Evolutionary conservation across 2,888 invertebrate species (phyloP).

Genomic region (Sipunculus nudus): DNA sequence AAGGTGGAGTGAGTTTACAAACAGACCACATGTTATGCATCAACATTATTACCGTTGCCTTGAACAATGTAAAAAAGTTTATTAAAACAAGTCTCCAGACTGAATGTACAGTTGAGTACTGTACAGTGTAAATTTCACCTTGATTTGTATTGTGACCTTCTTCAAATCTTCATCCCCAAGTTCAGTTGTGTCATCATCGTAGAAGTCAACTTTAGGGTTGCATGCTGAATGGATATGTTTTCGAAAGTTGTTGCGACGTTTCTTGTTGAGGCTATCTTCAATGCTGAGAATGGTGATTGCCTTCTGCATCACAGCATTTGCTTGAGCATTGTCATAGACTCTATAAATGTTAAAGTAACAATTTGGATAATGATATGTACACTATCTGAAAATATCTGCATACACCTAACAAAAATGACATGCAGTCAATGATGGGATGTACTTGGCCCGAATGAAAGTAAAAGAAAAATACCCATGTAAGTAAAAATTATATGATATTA

Average conservation of each 20-base stretch:
- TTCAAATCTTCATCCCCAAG: constrained; percentile 55
- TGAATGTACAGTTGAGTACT: background rate
- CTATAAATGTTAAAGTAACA: constrained; percentile 47
- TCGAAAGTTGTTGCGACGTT: constrained; percentile 46
- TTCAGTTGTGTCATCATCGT: constrained; percentile 61
- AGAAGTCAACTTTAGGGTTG: constrained; percentile 52
- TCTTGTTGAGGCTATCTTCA: constrained; percentile 55
- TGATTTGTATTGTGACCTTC: constrained; percentile 63
- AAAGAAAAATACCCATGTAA: too few species aligned
- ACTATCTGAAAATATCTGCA: background rate
- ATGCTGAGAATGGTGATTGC: constrained; percentile 58
- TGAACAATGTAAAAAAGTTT: too few species aligned
- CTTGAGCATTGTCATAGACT: constrained; percentile 65
- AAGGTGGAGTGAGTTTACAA: too few species aligned
- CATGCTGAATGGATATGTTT: constrained; percentile 46
- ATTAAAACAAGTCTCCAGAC: too few species aligned
- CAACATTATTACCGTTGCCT: too few species aligned
- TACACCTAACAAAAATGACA: background rate
- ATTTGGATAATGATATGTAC: background rate
- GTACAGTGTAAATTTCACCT: constrained; percentile 42
- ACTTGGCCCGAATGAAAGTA: too few species aligned
- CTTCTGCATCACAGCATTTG: constrained; percentile 65
- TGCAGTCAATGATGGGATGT: background rate
- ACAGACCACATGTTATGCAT: too few species aligned
- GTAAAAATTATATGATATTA: too few species aligned